Evolutionary conservation across 2,797 vertebrate genomes (phyloP), one percentile per base, ranked within the genome.

Genomic region (Leptatherina wallacei): DNA sequence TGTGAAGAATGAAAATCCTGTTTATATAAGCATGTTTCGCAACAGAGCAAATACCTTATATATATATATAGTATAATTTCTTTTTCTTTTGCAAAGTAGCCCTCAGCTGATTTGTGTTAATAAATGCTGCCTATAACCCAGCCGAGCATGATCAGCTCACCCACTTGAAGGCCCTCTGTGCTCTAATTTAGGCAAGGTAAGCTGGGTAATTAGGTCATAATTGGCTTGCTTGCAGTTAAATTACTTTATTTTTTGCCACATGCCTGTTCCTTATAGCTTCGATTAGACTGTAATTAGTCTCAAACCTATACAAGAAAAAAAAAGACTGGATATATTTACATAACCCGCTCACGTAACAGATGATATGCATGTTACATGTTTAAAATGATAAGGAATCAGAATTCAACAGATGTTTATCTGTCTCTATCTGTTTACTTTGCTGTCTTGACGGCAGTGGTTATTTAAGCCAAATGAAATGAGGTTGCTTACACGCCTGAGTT

Each of bases 141-240:
- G 77, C 70, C 81, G 88, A 81, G 85, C 86, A 86, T 78, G 69
- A 87, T 74, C 59, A 61, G 73, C 84, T 87, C 74, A 85, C 56
- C 62, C 55, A 65, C 65, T 60, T 67, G 59, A 88, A 84, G 80
- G 72, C 81, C 67, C 81, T 87, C 78, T 79, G 76, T 30, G 67
- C 78, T 85, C 70, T 81, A 87, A 89, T 91, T 80, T 75, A 90
- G 78, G 78, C 69, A 88, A 91, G 86, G 87, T 91, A 91, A 86
- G 78, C 81, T 77, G 71, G 77, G 65, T 91, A 93, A 93, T 93
- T 91, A 88, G 72, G 61, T 90, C 86, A 76, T 89, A 92, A 93
- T 90, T 90, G 87, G 82, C 81, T 90, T 81, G 49, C 71, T 90
- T 86, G 77, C 86, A 86, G 80, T 89, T 79, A 75, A 81, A 90